Base-by-base conservation (phyloP, 2,113 vertebrate genomes). In the Paraplagusia blochii region DNA sequence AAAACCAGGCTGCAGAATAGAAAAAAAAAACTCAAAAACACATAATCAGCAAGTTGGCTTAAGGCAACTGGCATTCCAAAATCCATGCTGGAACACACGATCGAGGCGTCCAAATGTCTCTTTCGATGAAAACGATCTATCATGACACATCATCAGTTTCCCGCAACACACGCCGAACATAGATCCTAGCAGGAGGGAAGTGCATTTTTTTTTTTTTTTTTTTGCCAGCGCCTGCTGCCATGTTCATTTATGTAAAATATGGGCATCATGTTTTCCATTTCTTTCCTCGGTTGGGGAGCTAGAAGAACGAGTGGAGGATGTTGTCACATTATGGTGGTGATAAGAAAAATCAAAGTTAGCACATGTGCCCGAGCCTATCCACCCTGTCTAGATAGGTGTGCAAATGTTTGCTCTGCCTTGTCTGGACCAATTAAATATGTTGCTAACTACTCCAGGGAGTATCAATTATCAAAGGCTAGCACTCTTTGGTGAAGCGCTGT, bases 11-110 rank as follows among this genome's bases (percentile, higher is more conserved):
- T 44, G 38, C 34, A 44, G 64, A 65, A 19, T n/a, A 35, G 54
- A 59, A 59, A 67, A 77, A 35, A 53, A 59, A 59, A 67, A 77
- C 68, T 66, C 69, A 38, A 68, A 79, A 74, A 80, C 69, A 74
- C 67, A 76, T 62, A 61, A 53, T 57, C 78, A 74, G 39, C 44
- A 61, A 49, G 53, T 55, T 67, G 44, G 48, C 55, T 56, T 40
- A 52, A 66, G 46, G 55, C 50, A 75, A 53, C 61, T 58, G 52
- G 53, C 62, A 46, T 61, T 17, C 12, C 39, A 48, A 47, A 36
- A 16, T 18, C 69, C 50, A 44, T 54, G 69, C 66, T 74, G 61
- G 69, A 64, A 53, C 53, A 54, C 22, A 44, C 59, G 3, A 57
- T 16, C 16, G 62, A 47, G 69, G n/a, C n/a, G n/a, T n/a, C n/a